Evolutionary conservation across 2,888 invertebrate genomes (phyloP), one percentile per base, ranked within the genome.

Genomic region (Caenorhabditis becei): DNA sequence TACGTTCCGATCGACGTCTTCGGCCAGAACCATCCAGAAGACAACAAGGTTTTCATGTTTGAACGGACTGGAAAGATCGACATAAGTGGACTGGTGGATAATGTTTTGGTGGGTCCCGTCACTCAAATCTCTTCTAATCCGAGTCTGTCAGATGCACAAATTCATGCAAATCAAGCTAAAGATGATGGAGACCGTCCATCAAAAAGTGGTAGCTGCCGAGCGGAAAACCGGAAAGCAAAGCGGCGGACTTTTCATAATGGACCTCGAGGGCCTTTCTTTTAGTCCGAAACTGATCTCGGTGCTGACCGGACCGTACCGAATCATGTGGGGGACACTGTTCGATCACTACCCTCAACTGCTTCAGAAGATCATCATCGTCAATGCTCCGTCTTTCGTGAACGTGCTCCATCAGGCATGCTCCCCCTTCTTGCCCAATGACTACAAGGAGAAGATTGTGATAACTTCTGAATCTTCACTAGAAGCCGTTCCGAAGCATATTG

Each of bases 241-340:
- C 35, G 87, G 89, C 11, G 88, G 87, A 2, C 67, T 91, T 1
- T 79, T 89, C 23, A 66, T 90, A 14, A 84, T 90, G 78, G 90
- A 90, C 58, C 77, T 90, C 61, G 83, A 87, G 32, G 89, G 89
- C 23, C 81, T 90, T 20, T 54, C 66, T 14, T 88, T 90, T 61
- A 86, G 86, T 53, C 63, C 90, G 5, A 84, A 86, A 51, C 80
- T 90, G 1, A 81, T 90, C n/a, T 83, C 85, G 16, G 86, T 90
- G 37, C 67, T 90, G 26, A 86, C 88, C 20, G 90, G 90, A 26
- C 88, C 90, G 0, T 90, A 89, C 61, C 87, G 90, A 20, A 89
- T 91, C 44, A 85, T 91, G 83, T 90, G 90, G 90, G 90, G 90
- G 24, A 90, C 89, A 8, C 77, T 90, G 5, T 86, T 89, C 77